phyloP scores from a whole-genome alignment of 1,140 invertebrate genomes.

The Gryon sp. region DNA sequence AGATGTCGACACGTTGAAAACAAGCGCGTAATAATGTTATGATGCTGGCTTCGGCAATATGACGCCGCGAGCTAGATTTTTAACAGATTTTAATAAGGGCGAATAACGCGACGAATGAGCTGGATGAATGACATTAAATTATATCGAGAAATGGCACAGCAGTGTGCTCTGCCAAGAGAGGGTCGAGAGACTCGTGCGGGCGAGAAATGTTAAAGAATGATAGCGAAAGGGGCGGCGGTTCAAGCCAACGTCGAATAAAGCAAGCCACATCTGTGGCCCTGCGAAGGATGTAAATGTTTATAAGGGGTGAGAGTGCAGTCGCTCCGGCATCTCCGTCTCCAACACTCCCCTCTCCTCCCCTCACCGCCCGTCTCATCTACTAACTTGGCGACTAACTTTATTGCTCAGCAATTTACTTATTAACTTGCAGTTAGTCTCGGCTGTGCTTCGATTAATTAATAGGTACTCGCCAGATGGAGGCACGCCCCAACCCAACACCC shows the following conservation, averaged over 20 bases:
- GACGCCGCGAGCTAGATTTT: conserved; percentile 69
- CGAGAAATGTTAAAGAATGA: conserved; percentile 49
- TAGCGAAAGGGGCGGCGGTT: conserved; percentile 2
- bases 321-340: conserved; percentile 57
- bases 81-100: conserved; percentile 76
- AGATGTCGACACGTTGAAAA: conserved; percentile 45
- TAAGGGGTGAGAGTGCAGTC: conserved; percentile 62
- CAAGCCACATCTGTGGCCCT: conserved; percentile 77
- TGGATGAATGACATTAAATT: conserved; percentile 78
- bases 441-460: conserved; percentile 79
- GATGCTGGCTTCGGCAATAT: conserved; percentile 57
- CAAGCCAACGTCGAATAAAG: conserved; percentile 61
- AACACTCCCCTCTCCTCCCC: conserved; percentile 55
- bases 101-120: conserved; percentile 69
- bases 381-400: conserved; percentile 73
- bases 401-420: conserved; percentile 79
- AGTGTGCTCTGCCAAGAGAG: too few species aligned
- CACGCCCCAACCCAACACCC: conserved; percentile 69
- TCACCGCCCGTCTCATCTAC: conserved; percentile 55
- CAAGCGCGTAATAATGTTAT: conserved; percentile 56
- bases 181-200: conserved; percentile 46
- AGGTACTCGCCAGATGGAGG: conserved; percentile 76
- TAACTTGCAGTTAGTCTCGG: conserved; percentile 78
- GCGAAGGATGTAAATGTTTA: conserved; percentile 67
- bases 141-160: conserved; percentile 56